These are phyloP conservation scores for Micromesistius poutassou DNA, from an alignment of 2,797 vertebrate species.

Conservation along the genomic window DNA sequence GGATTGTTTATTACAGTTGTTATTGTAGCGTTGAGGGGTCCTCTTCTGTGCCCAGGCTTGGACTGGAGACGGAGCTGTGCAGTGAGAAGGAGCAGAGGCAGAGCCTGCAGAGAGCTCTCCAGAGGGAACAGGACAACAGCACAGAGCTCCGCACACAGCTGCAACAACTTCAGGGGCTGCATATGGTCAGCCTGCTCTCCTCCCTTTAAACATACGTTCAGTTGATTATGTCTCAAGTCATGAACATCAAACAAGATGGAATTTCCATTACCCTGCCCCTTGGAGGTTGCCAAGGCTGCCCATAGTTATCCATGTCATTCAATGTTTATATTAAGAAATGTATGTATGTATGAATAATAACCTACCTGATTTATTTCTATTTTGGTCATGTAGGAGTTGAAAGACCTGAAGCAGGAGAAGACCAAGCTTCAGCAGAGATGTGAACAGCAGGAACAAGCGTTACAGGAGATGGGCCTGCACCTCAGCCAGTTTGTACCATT, in stretches of 20 bases:
- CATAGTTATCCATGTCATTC: not conserved
- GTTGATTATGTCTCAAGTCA: not conserved
- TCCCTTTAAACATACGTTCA: not conserved
- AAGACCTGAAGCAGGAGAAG: constrained; percentile 87
- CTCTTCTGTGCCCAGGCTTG: constrained; percentile 66
- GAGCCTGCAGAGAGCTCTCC: constrained; percentile 82
- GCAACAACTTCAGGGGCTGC: constrained; percentile 88
- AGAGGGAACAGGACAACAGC: constrained; percentile 86
- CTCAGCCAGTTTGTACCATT: constrained; percentile 89
- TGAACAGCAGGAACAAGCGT: constrained; percentile 91
- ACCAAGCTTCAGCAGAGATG: constrained; percentile 84
- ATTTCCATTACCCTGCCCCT: no score
- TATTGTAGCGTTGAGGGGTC: not conserved
- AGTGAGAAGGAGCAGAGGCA: constrained; percentile 90
- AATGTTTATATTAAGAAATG: no score
- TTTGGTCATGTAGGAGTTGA: constrained; percentile 77
- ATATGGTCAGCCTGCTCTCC: constrained; percentile 69
- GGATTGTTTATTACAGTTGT: not conserved
- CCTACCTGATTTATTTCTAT: not conserved
- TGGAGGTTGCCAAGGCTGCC: no score
- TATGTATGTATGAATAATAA: no score
- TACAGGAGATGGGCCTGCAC: constrained; percentile 97
- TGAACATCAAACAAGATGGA: not conserved
- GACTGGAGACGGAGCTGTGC: constrained; percentile 86
- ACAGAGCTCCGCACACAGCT: constrained; percentile 85